Percentiles rank a stretch among this genome's conserved stretches.
phyloP scores from a whole-genome alignment of 1,140 invertebrate genomes.

The Papilio dardanus region DNA sequence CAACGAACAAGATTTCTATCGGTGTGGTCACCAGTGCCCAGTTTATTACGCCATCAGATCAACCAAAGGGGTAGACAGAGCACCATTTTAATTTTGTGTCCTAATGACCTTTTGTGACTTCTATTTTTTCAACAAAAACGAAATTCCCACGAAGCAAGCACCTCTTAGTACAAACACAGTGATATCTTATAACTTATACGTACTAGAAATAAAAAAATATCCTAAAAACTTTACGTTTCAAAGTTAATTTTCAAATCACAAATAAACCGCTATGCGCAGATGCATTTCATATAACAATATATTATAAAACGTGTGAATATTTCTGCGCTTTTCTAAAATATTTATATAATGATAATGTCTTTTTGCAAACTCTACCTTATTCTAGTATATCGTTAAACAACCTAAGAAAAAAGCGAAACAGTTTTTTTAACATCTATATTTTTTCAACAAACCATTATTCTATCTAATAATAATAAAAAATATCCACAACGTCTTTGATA shows the following conservation, averaged over 20 bases:
- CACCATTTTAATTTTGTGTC: background rate
- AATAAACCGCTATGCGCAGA: background rate
- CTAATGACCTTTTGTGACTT: background rate
- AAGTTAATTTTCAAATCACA: background rate
- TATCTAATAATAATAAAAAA: slow-evolving; percentile 1
- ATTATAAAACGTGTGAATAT: slow-evolving; percentile 19
- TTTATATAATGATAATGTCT: background rate
- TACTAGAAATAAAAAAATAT: background rate
- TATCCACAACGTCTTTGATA: background rate
- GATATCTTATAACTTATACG: background rate
- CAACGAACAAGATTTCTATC: background rate
- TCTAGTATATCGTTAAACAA: background rate
- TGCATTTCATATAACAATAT: background rate
- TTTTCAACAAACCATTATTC: slow-evolving; percentile 18
- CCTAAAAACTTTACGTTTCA: background rate
- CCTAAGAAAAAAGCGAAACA: slow-evolving; percentile 11
- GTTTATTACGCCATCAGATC: too few species aligned
- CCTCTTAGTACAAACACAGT: background rate
- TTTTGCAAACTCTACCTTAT: slow-evolving; percentile 16
- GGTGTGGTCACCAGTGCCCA: too few species aligned
- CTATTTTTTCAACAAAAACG: background rate
- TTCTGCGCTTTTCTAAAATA: slow-evolving; percentile 7
- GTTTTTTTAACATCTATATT: background rate
- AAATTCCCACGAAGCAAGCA: background rate
- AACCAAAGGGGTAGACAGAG: background rate